phyloP scores from a whole-genome alignment of 2,888 invertebrate genomes.

The Cephalotes varians region DNA sequence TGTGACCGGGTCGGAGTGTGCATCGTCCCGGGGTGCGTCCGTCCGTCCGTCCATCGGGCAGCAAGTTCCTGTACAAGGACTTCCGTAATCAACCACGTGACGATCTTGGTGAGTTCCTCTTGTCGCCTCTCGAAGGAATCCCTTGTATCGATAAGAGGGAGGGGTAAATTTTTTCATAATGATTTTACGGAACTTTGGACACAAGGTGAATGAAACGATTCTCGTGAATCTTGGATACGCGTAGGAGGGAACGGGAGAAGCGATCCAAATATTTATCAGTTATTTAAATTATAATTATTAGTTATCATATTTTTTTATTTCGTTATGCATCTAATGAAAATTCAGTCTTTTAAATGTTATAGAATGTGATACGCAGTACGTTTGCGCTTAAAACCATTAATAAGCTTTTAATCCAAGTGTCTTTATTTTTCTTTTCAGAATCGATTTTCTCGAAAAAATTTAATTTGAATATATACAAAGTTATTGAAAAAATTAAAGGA shows the following conservation, averaged over 20 bases:
- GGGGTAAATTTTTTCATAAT: conserved; percentile 5
- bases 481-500: neutral
- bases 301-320: neutral
- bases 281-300: neutral
- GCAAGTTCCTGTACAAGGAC: conserved; percentile 52
- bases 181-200: neutral
- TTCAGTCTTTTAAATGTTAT: no score
- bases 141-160: no score
- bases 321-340: neutral
- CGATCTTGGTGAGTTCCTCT: conserved; percentile 61
- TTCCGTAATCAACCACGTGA: conserved; percentile 68
- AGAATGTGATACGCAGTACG: neutral
- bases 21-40: conserved; percentile 65
- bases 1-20: conserved; percentile 69
- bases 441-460: neutral
- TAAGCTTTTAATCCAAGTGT: neutral
- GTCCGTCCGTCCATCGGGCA: conserved; percentile 55
- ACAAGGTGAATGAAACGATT: neutral
- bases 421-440: neutral
- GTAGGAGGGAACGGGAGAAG: neutral
- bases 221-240: neutral
- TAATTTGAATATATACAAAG: neutral
- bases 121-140: neutral
- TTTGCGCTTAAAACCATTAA: neutral
- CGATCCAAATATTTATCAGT: neutral